Evolutionary conservation across 2,888 invertebrate genomes (phyloP).

Genomic region (Erebia ligea): DNA sequence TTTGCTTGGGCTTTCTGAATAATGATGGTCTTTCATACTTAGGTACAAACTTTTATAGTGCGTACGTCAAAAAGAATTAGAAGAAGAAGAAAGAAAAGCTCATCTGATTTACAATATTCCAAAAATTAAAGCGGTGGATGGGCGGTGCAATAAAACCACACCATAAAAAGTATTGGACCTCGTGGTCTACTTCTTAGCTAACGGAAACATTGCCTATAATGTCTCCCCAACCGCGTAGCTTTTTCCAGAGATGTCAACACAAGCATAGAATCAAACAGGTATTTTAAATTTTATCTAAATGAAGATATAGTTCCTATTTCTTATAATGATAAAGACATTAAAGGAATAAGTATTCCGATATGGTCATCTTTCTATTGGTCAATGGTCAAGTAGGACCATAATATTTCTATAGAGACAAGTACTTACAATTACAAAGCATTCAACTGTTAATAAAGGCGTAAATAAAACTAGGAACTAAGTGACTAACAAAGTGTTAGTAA

Average conservation of each 20-base stretch:
- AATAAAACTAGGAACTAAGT: slow-evolving; percentile 44
- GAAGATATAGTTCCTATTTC: too few relatives aligned
- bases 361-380: not conserved
- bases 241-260: not conserved
- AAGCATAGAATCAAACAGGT: not conserved
- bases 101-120: not conserved
- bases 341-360: too few relatives aligned
- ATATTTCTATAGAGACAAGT: slow-evolving; percentile 33
- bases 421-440: slow-evolving; percentile 54
- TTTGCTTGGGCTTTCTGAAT: too few relatives aligned
- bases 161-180: not conserved
- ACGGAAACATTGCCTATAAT: not conserved
- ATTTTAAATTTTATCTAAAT: too few relatives aligned
- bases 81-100: not conserved
- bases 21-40: too few relatives aligned
- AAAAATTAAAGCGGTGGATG: too few relatives aligned
- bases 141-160: not conserved
- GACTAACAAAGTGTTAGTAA: slow-evolving; percentile 19
- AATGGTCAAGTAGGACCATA: not conserved
- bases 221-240: not conserved
- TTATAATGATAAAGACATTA: too few relatives aligned
- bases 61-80: too few relatives aligned
- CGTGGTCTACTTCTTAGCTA: not conserved
- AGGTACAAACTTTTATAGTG: too few relatives aligned
- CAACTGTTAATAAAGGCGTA: slow-evolving; percentile 58